Conservation (phyloP, 2,888 invertebrate genomes). For the Allophyes oxyacanthae region DNA sequence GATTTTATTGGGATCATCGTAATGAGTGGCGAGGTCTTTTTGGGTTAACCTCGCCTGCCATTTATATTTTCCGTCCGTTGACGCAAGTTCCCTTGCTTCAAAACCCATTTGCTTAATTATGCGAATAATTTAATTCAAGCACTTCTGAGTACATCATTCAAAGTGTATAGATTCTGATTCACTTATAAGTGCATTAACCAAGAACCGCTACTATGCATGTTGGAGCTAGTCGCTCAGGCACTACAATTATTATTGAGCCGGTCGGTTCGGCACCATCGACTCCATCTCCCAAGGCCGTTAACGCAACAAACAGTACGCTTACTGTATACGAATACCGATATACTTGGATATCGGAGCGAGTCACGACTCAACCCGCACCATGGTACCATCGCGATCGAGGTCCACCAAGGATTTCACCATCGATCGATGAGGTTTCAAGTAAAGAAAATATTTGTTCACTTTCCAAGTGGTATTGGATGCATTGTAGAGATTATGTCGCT, state of each 20-base stretch:
- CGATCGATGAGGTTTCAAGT: conserved; percentile 46
- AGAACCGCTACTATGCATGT: conserved; percentile 49
- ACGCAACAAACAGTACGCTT: conserved; percentile 79
- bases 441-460: conserved; percentile 14
- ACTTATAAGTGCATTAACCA: conserved; percentile 37
- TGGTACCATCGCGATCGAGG: conserved; percentile 65
- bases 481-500: neutral
- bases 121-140: conserved; percentile 39
- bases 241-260: conserved; percentile 67
- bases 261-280: conserved; percentile 72
- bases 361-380: conserved; percentile 73
- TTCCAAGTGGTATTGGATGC: conserved; percentile 1
- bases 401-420: conserved; percentile 63
- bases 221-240: conserved; percentile 45
- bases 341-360: conserved; percentile 68
- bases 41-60: conserved; percentile 41
- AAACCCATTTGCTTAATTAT: conserved; percentile 38
- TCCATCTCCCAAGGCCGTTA: conserved; percentile 80
- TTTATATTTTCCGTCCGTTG: conserved; percentile 28
- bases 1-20: conserved; percentile 39
- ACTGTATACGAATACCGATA: conserved; percentile 72
- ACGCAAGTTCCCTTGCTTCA: conserved; percentile 32
- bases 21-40: conserved; percentile 44
- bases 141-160: conserved; percentile 22
- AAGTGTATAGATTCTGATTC: conserved; percentile 18